Conservation (phyloP, 2,888 invertebrate genomes). For the Erpobdella octoculata region DNA sequence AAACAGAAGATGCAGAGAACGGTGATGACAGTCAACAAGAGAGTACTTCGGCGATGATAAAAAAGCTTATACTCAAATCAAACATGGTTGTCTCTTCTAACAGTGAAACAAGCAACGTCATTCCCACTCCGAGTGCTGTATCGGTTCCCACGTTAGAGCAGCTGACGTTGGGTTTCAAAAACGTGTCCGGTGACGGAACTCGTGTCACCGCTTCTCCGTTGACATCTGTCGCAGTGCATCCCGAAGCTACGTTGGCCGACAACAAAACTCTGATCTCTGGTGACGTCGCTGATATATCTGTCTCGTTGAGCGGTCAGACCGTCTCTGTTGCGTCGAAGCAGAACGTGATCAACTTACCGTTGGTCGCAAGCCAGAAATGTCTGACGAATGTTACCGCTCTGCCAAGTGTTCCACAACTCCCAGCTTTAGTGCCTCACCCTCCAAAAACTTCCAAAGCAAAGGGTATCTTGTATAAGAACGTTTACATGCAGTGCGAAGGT, state of each 20-base stretch:
- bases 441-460: constrained; percentile 25
- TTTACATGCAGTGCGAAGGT: constrained; percentile 34
- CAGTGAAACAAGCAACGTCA: background rate
- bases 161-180: constrained; percentile 27
- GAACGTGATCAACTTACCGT: background rate
- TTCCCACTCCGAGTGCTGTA: constrained; percentile 29
- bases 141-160: constrained; percentile 28
- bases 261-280: background rate
- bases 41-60: background rate
- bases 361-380: background rate
- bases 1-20: background rate
- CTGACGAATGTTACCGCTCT: background rate
- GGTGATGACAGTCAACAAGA: background rate
- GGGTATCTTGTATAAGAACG: constrained; percentile 33
- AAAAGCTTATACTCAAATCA: constrained; percentile 16
- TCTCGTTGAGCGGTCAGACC: background rate
- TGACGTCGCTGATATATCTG: background rate
- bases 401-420: background rate
- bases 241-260: background rate
- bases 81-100: background rate
- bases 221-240: background rate
- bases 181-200: background rate
- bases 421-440: constrained; percentile 5
- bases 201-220: background rate
- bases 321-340: background rate